Percentiles rank a stretch among this genome's conserved stretches.
Conservation (phyloP, 2,888 invertebrate species). For the Melikaiella ostensackeni region DNA sequence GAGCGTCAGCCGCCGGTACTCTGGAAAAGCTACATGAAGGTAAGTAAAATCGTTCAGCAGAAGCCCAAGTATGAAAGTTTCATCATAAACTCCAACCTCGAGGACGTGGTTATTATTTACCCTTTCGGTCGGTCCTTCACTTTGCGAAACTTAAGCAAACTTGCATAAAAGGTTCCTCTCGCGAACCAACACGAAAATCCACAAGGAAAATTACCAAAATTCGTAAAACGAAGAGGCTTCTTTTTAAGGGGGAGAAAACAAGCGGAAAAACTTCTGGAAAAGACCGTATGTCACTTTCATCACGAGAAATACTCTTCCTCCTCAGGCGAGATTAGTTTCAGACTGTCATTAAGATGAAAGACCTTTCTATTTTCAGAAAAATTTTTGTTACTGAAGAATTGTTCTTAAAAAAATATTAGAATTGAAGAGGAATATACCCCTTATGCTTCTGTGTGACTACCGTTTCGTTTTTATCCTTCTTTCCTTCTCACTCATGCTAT, state of each 20-base stretch:
- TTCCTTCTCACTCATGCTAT: too few species aligned
- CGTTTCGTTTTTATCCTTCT: too few species aligned
- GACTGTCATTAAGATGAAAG: conserved; percentile 6
- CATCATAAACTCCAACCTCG: conserved; percentile 53
- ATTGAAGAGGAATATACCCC: too few species aligned
- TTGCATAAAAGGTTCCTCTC: conserved; percentile 40
- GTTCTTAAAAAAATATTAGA: too few species aligned
- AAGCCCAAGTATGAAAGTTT: conserved; percentile 54
- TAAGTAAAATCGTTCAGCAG: conserved; percentile 60
- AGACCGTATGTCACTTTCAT: conserved; percentile 19
- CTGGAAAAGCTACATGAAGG: conserved; percentile 75
- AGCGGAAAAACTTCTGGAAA: conserved; percentile 12
- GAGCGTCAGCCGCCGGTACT: conserved; percentile 68
- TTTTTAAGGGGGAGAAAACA: conserved; percentile 10
- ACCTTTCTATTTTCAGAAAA: background rate
- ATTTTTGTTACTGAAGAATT: background rate
- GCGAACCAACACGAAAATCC: conserved; percentile 8
- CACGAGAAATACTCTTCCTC: background rate
- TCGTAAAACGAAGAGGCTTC: background rate
- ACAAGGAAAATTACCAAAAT: conserved; percentile 13
- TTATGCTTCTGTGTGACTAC: too few species aligned
- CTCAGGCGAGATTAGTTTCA: conserved; percentile 11
- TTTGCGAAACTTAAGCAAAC: conserved; percentile 42
- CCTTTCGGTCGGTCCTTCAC: conserved; percentile 47
- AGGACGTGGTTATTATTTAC: conserved; percentile 55